Evolutionary conservation across 1,140 invertebrate species (phyloP), one percentile per base, ranked within the genome.

Genomic region (Heliothis virescens): DNA sequence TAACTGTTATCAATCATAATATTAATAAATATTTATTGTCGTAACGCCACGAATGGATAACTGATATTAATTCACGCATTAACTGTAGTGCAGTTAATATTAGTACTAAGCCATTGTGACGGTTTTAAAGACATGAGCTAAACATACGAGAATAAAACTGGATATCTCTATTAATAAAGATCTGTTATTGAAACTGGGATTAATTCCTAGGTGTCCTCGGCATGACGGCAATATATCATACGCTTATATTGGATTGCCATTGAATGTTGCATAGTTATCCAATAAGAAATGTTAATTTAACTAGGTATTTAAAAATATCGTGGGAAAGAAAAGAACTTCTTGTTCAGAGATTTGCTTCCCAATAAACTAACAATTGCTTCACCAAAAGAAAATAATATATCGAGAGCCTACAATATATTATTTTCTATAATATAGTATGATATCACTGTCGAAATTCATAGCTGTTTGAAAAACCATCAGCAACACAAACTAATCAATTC

Each of bases 11-110:
- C 34, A 9, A 41, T 41, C 34, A 41, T 5, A 29, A 29, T 15
- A 29, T 26, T 13, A 62, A 55, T 73, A 73, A 41, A 47, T 73
- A 73, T 73, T 74, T 18, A 74, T 60, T 41, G 29, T 47, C 55
- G 18, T 59, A 21, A 7, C 34, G 62, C n/a, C 67, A 52, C 11
- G n/a, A 52, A 69, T 52, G 26, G 18, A 10, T 21, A 52, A 29
- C 21, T 52, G 16, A 71, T 53, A 50, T 50, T 52, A 53, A n/a
- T 71, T 26, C 18, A n/a, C 34, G n/a, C 48, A 50, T 26, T 26
- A 47, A 65, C n/a, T 47, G 9, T 18, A 47, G 34, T 10, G 7
- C 10, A 47, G 15, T 65, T n/a, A 12, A 65, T 21, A 48, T 48
- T 16, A 48, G 62, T 16, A 48, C 41, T 47, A 48, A 67, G 12